These are phyloP conservation scores for Neodiprion fabricii DNA, from an alignment of 1,140 invertebrate species.

Conservation along the genomic window DNA sequence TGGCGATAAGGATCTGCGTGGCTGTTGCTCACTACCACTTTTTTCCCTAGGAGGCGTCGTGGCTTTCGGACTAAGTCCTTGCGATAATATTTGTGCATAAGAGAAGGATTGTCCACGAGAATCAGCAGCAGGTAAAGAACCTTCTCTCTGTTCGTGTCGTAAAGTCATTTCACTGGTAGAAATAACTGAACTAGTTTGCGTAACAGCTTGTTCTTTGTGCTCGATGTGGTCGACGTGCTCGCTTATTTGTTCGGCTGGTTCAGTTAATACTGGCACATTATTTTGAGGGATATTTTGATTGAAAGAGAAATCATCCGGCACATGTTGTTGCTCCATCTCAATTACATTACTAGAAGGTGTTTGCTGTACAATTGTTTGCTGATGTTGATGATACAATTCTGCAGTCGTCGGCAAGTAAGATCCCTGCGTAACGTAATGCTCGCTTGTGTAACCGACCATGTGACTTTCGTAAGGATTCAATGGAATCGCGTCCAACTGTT, in stretches of 20 bases:
- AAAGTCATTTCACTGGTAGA: slow-evolving; percentile 10
- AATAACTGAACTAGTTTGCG: slow-evolving; percentile 12
- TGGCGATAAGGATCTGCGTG: slow-evolving; percentile 31
- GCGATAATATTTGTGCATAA: slow-evolving; percentile 76
- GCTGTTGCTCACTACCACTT: slow-evolving; percentile 14
- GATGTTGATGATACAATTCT: slow-evolving; percentile 40
- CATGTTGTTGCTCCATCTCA: not conserved
- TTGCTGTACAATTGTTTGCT: slow-evolving; percentile 8
- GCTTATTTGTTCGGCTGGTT: not conserved
- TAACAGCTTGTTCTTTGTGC: slow-evolving; percentile 11
- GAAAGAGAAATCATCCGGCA: not conserved
- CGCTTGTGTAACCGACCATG: slow-evolving; percentile 31
- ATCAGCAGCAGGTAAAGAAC: slow-evolving; percentile 24
- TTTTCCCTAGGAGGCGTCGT: slow-evolving; percentile 17
- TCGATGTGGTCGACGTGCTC: not conserved
- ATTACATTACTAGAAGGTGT: slow-evolving; percentile 5
- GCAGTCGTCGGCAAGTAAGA: slow-evolving; percentile 36
- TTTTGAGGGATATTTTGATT: not conserved
- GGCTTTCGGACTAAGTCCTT: slow-evolving; percentile 63
- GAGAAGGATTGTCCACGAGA: slow-evolving; percentile 62
- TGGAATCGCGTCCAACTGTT: slow-evolving; percentile 36
- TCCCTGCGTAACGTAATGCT: slow-evolving; percentile 38
- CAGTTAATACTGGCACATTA: not conserved
- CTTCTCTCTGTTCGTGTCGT: slow-evolving; percentile 7
- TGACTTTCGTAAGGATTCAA: slow-evolving; percentile 40